These are phyloP conservation scores for Brassicogethes aeneus DNA, from an alignment of 2,888 invertebrate species.

Conservation along the genomic window DNA sequence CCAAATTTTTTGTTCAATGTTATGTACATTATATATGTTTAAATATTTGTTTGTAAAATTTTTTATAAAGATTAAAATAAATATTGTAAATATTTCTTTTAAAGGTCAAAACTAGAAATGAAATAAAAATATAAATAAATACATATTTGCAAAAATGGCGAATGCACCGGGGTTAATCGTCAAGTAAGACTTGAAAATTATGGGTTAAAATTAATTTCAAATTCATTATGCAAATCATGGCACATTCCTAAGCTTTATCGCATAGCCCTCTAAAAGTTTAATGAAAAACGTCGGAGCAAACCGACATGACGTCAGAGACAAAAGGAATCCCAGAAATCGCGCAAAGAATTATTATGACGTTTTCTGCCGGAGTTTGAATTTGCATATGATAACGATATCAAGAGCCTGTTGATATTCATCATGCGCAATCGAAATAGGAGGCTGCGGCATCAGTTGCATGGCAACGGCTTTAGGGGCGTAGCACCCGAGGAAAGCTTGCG, in stretches of 20 bases:
- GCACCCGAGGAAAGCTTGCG: background rate
- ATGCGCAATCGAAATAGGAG: slow-evolving; percentile 17
- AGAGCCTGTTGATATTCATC: slow-evolving; percentile 12
- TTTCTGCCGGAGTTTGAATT: slow-evolving; percentile 1
- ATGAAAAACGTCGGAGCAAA: background rate
- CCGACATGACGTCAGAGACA: no score
- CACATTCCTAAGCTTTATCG: background rate
- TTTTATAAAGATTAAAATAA: no score
- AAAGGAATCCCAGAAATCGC: background rate
- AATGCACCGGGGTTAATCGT: background rate
- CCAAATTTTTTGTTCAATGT: no score
- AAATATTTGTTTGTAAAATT: no score
- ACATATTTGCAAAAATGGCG: background rate
- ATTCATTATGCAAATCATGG: background rate
- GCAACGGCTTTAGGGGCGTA: slow-evolving; percentile 25
- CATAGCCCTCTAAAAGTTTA: background rate
- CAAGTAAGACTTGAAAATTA: background rate
- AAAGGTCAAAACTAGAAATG: no score
- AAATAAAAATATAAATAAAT: background rate
- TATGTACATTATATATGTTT: no score
- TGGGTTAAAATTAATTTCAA: background rate
- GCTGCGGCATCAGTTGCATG: slow-evolving; percentile 24
- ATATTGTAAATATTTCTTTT: no score
- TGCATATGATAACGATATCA: slow-evolving; percentile 7
- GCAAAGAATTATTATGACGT: background rate